Percentiles rank a stretch among this genome's conserved stretches.
Conservation (phyloP, 2,113 vertebrate genomes). For the Psittacara wagleri region DNA sequence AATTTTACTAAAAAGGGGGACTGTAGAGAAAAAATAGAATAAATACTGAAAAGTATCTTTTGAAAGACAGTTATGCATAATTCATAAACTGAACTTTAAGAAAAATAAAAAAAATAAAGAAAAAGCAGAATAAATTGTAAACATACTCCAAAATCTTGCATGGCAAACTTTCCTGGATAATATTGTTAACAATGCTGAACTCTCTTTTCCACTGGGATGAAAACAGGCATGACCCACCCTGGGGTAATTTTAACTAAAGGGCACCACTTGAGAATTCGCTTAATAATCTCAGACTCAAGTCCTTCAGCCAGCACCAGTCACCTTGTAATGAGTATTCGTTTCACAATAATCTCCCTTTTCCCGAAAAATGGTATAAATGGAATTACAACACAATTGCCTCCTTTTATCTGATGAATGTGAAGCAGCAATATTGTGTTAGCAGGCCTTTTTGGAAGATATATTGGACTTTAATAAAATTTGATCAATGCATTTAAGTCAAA, state of each 20-base stretch:
- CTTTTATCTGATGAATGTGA: slow-evolving; percentile 79
- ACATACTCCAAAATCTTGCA: neutral
- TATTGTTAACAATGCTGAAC: neutral
- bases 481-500: slow-evolving; percentile 95
- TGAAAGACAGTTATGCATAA: neutral
- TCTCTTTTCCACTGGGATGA: neutral
- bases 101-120: neutral
- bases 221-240: neutral
- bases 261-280: slow-evolving; percentile 64
- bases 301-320: slow-evolving; percentile 69
- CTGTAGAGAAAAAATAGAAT: neutral
- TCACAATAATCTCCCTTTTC: slow-evolving; percentile 58
- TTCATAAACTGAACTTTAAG: neutral
- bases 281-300: slow-evolving; percentile 54
- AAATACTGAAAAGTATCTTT: neutral
- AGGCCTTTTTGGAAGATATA: slow-evolving; percentile 85
- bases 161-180: neutral
- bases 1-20: neutral
- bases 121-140: neutral
- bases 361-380: slow-evolving; percentile 72
- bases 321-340: slow-evolving; percentile 68
- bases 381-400: slow-evolving; percentile 74
- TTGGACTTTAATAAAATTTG: slow-evolving; percentile 94
- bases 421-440: slow-evolving; percentile 77
- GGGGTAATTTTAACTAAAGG: slow-evolving; percentile 33